phyloP scores from a whole-genome alignment of 2,797 vertebrate genomes.

The Sphenopsis melanotis region DNA sequence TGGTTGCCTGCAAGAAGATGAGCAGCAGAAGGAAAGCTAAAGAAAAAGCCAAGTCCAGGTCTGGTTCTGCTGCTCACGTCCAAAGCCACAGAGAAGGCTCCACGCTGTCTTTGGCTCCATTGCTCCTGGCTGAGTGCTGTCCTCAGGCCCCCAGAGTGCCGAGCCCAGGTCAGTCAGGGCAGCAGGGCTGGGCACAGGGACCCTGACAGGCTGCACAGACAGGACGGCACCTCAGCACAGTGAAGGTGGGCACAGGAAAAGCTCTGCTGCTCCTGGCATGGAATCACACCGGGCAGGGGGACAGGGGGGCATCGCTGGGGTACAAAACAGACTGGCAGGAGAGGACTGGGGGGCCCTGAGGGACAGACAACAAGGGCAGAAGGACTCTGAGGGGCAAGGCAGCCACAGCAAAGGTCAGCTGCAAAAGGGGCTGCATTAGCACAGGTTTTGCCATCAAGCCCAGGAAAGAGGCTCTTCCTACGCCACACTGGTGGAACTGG shows the following conservation, averaged over 20 bases:
- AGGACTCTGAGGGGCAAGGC: background rate
- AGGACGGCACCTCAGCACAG: fast-evolving
- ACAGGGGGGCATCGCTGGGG: background rate
- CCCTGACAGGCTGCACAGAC: background rate
- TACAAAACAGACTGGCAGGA: background rate
- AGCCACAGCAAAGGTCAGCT: background rate
- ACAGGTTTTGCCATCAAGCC: background rate
- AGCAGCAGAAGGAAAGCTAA: background rate
- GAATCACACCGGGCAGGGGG: background rate
- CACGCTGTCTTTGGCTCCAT: background rate
- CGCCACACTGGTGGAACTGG: background rate
- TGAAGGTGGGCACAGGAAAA: background rate
- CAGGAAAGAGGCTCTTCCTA: background rate
- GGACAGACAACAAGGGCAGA: background rate
- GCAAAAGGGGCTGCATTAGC: background rate
- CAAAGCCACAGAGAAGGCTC: background rate
- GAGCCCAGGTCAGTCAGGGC: background rate
- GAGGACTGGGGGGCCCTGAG: background rate
- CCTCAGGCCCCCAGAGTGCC: background rate
- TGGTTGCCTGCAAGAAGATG: background rate
- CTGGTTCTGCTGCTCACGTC: background rate
- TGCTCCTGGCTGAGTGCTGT: background rate
- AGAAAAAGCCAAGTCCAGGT: too few relatives aligned
- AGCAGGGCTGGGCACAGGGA: background rate
- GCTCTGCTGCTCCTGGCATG: background rate